Base-by-base conservation (phyloP, 2,797 vertebrate species). In the Otolemur crassicaudatus region DNA sequence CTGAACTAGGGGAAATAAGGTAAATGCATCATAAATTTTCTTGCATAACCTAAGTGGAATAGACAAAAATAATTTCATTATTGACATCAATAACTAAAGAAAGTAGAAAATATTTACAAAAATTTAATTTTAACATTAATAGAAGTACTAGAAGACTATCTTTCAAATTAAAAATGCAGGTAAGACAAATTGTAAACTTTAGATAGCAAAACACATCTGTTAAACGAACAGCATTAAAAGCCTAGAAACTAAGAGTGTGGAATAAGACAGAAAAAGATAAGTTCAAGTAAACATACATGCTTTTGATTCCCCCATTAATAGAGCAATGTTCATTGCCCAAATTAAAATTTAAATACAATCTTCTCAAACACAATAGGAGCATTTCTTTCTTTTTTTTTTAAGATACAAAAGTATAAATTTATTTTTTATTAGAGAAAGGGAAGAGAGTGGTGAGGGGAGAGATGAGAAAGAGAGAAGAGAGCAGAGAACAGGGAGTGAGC, bases 21-120 rank as follows among this genome's bases (percentile, higher is more conserved):
- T 77, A 84, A 69, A 20, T 43, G 5, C 13, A 5, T 87, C 23
- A 73, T 60, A 80, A 86, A 80, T 34, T 73, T 73, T n/a, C 20
- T 86, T 34, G 3, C 60, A 13, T 69, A 82, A 31, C 7, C 16
- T 23, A 49, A 1, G 11, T 76, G 23, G 17, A 72, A 83, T 56
- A 13, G 23, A 46, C 11, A 69, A 46, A 53, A 88, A 61, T 83
- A 70, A 49, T 88, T 83, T 25, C 12, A 70, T 61, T 70, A 16
- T 92, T 95, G 73, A 63, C 29, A 40, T 5, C 27, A 61, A 87
- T 37, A 67, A 75, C 63, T 67, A 88, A 73, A 17, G 34, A 65
- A 82, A 76, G 25, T 69, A 69, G 37, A 76, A 95, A 87, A 34
- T 63, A 91, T 65, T 91, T 34, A 76, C 53, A 61, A 92, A 82